Percentiles rank a stretch among this genome's conserved stretches.
Conservation (phyloP, 2,797 vertebrate genomes). For the Xiphophorus birchmanni region DNA sequence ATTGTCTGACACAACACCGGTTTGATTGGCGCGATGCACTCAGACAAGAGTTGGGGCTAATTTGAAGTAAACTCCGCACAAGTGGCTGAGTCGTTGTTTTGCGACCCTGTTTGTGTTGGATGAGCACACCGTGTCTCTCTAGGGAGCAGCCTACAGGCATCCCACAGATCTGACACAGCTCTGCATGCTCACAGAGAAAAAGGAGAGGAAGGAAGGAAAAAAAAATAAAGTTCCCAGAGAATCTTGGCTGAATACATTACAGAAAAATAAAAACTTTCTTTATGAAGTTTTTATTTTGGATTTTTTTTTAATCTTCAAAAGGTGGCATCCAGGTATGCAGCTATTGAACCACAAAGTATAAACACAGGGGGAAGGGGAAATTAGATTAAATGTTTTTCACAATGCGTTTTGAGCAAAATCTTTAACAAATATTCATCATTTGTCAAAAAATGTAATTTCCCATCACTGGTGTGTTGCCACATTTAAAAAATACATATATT, state of each 20-base stretch:
- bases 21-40: constrained; percentile 62
- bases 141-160: constrained; percentile 82
- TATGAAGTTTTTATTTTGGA: constrained; percentile 47
- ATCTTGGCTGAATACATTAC: constrained; percentile 78
- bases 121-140: constrained; percentile 74
- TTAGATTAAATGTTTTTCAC: constrained; percentile 27
- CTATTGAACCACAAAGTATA: constrained; percentile 42
- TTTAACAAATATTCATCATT: background rate
- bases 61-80: constrained; percentile 77
- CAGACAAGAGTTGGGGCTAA: constrained; percentile 66
- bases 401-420: background rate
- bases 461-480: background rate
- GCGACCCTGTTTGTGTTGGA: constrained; percentile 84
- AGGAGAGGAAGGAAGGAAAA: constrained; percentile 44
- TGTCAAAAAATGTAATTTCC: background rate
- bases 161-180: constrained; percentile 82
- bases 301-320: constrained; percentile 47
- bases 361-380: constrained; percentile 1
- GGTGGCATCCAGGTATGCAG: constrained; percentile 64
- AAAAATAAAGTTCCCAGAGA: constrained; percentile 71
- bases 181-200: constrained; percentile 58
- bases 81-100: constrained; percentile 74
- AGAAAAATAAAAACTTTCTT: constrained; percentile 74
- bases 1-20: constrained; percentile 50
- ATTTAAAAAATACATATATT: constrained; percentile 50